Evolutionary conservation across 2,888 invertebrate species (phyloP).

Genomic region (Nudaria mundana): DNA sequence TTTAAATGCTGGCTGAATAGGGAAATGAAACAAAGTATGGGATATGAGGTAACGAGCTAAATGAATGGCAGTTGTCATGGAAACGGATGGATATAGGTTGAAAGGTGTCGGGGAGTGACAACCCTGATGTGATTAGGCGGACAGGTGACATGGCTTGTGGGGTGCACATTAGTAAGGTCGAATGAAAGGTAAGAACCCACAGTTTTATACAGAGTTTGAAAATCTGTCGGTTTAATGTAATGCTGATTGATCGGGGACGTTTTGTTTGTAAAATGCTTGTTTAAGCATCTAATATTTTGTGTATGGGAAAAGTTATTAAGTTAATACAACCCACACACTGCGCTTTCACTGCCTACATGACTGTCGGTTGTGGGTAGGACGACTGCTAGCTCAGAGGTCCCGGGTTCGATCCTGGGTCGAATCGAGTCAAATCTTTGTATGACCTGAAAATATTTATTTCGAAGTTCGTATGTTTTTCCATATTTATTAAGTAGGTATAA

Average conservation of each 20-base stretch:
- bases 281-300: too few relatives aligned
- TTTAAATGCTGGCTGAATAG: conserved; percentile 13
- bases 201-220: not conserved
- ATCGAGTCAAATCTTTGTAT: too few relatives aligned
- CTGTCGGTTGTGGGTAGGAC: too few relatives aligned
- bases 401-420: too few relatives aligned
- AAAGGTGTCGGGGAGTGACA: conserved; percentile 20
- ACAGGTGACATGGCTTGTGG: conserved; percentile 20
- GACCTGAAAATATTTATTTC: too few relatives aligned
- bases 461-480: too few relatives aligned
- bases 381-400: too few relatives aligned
- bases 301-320: too few relatives aligned
- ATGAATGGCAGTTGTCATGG: conserved; percentile 22
- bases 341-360: too few relatives aligned
- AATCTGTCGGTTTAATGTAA: not conserved
- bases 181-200: conserved; percentile 12
- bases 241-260: not conserved
- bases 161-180: conserved; percentile 16
- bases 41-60: conserved; percentile 28
- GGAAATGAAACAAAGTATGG: conserved; percentile 18
- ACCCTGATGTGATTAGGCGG: conserved; percentile 18
- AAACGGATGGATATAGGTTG: conserved; percentile 19
- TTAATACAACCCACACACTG: too few relatives aligned
- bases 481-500: too few relatives aligned
- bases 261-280: too few relatives aligned